Evolutionary conservation across 2,797 vertebrate genomes (phyloP), one percentile per base, ranked within the genome.

Genomic region (Artibeus jamaicensis): DNA sequence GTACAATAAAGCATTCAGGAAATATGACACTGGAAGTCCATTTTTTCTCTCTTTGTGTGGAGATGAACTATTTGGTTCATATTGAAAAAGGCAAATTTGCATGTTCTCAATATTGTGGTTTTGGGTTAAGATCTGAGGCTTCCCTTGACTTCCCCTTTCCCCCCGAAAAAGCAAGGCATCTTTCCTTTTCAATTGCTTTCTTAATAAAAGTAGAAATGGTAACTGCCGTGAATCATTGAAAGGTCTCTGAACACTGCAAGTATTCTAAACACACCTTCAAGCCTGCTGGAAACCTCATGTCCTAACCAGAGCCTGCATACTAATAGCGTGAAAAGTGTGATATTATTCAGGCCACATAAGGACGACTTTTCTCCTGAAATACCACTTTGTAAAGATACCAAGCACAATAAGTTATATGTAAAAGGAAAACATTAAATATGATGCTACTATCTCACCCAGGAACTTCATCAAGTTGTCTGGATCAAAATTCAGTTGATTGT

Each of bases 21-120:
- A 85, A 82, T 6, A 39, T 21, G 81, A 83, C 67, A 96, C 98
- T 95, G 94, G 74, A 91, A 94, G 53, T 84, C 22, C 48, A 74
- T 92, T 92, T 79, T 94, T 82, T 74, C 32, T 89, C 11, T 95
- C 93, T 97, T 82, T 74, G 46, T 97, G 96, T 34, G 22, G 2
- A 68, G 92, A 96, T 88, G 59, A 94, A 95, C 86, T 94, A 96
- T 95, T 74, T 19, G 67, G n/a, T 37, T 98, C 78, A 85, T 96
- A 11, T 73, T 95, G 16, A 91, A 91, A 95, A 95, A 98, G 97
- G 93, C 89, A 97, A 97, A 98, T 98, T 98, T 55, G 93, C 96
- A 98, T 97, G 93, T 42, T 91, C 18, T 53, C 74, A 96, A 89
- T 94, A 79, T 93, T 97, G 97, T 94, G 73, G 57, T 46, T 96